Percentiles rank a stretch among this genome's conserved stretches.
Evolutionary conservation across 2,888 invertebrate species (phyloP).

Genomic region (Philereme transversata): DNA sequence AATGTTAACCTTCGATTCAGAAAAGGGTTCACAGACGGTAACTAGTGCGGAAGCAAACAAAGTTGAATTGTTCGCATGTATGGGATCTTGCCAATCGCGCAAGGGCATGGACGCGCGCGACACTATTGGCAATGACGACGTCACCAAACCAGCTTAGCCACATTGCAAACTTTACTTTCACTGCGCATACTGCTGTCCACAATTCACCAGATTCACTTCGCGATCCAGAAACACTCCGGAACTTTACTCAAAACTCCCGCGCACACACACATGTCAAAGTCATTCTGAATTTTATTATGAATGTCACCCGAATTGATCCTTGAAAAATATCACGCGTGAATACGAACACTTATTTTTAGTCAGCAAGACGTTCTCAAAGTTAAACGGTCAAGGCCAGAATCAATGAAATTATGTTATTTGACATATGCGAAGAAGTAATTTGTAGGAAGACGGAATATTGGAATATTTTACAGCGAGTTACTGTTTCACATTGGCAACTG

Average conservation of each 20-base stretch:
- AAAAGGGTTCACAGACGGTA: slow-evolving; percentile 26
- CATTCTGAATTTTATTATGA: slow-evolving; percentile 47
- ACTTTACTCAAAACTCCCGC: slow-evolving; percentile 67
- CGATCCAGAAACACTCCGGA: slow-evolving; percentile 33
- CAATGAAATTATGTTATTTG: slow-evolving; percentile 9
- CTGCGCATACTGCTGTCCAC: slow-evolving; percentile 46
- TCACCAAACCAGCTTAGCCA: slow-evolving; percentile 56
- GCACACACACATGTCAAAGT: slow-evolving; percentile 66
- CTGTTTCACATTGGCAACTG: slow-evolving; percentile 52
- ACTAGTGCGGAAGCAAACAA: slow-evolving; percentile 55
- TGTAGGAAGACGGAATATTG: background rate
- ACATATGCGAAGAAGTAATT: slow-evolving; percentile 11
- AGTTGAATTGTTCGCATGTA: slow-evolving; percentile 58
- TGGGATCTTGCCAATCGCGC: slow-evolving; percentile 69
- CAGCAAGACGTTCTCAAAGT: slow-evolving; percentile 16
- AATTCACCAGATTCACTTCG: slow-evolving; percentile 35
- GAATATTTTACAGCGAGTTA: slow-evolving; percentile 50
- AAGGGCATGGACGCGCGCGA: slow-evolving; percentile 53
- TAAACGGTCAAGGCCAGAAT: slow-evolving; percentile 30
- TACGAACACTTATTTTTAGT: slow-evolving; percentile 18
- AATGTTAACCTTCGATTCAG: slow-evolving; percentile 33
- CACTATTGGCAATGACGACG: slow-evolving; percentile 54
- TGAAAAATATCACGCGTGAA: slow-evolving; percentile 45
- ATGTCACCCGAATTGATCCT: slow-evolving; percentile 38
- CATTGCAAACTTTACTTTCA: slow-evolving; percentile 71